Conservation (phyloP, 1,140 invertebrate genomes). For the Pseudomyrmex concolor region DNA sequence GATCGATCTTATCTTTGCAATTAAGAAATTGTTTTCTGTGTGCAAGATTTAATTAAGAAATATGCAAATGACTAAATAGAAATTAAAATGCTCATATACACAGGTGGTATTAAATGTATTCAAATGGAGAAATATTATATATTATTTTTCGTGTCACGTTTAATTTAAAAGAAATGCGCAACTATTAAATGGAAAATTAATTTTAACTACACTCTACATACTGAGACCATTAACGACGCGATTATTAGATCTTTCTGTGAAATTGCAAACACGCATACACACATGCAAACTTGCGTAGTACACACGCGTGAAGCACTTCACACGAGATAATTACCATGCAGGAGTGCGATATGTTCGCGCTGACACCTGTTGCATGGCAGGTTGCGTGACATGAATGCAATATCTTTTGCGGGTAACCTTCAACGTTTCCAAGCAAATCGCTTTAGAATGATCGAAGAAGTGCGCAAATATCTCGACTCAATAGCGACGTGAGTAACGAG, state of each 20-base stretch:
- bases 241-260: not conserved
- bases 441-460: not conserved
- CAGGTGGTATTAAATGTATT: constrained; percentile 30
- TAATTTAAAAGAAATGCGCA: constrained; percentile 1
- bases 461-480: not conserved
- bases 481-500: not conserved
- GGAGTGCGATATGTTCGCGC: constrained; percentile 63
- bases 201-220: not conserved
- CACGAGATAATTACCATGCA: constrained; percentile 67
- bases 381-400: constrained; percentile 62
- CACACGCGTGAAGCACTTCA: constrained; percentile 19
- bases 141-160: constrained; percentile 24
- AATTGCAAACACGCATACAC: not conserved
- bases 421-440: constrained; percentile 26
- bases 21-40: constrained; percentile 55
- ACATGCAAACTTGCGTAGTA: not conserved
- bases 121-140: constrained; percentile 43
- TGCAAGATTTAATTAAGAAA: constrained; percentile 38
- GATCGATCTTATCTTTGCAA: constrained; percentile 39
- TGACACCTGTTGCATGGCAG: constrained; percentile 68
- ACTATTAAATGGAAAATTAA: constrained; percentile 9
- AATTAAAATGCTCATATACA: not conserved
- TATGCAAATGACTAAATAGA: constrained; percentile 17
- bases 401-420: constrained; percentile 57
- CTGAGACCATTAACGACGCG: not conserved